Evolutionary conservation across 2,888 invertebrate genomes (phyloP).

Genomic region (Drosophila mimica): DNA sequence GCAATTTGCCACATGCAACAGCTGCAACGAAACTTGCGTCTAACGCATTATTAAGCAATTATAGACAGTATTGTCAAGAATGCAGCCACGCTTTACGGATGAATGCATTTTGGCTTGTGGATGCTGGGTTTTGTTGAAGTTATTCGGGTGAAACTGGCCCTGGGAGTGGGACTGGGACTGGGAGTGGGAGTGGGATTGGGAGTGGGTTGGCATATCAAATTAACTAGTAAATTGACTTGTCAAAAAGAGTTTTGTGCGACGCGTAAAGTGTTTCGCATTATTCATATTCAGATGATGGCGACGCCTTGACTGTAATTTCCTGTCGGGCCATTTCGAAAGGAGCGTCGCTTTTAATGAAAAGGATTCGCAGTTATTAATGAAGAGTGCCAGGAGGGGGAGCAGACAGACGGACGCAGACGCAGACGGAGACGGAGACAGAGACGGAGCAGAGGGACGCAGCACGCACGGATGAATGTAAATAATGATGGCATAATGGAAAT

Average conservation of each 20-base stretch:
- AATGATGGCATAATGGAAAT: conserved; percentile 63
- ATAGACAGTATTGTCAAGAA: conserved; percentile 5
- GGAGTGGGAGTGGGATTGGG: no score
- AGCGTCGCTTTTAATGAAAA: conserved; percentile 54
- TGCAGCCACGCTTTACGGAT: conserved; percentile 27
- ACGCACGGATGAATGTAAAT: conserved; percentile 76
- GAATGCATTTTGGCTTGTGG: conserved; percentile 9
- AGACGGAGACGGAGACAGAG: conserved; percentile 12
- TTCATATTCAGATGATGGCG: conserved; percentile 24
- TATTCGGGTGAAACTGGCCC: not conserved
- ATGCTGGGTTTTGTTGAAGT: not conserved
- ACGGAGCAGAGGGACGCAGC: conserved; percentile 8
- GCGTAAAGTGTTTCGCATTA: conserved; percentile 45
- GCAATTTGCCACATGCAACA: not conserved
- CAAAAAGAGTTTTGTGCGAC: conserved; percentile 58
- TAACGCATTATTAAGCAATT: conserved; percentile 61
- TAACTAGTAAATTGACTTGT: conserved; percentile 83
- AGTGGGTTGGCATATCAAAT: conserved; percentile 72
- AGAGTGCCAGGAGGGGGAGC: conserved; percentile 20
- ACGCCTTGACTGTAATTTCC: conserved; percentile 39
- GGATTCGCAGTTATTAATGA: conserved; percentile 73
- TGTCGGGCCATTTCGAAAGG: conserved; percentile 45
- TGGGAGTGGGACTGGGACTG: not conserved
- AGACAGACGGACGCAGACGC: not conserved
- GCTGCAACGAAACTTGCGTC: conserved; percentile 9